Base-by-base conservation (phyloP, 2,113 vertebrate genomes). In the Clarias gariepinus region DNA sequence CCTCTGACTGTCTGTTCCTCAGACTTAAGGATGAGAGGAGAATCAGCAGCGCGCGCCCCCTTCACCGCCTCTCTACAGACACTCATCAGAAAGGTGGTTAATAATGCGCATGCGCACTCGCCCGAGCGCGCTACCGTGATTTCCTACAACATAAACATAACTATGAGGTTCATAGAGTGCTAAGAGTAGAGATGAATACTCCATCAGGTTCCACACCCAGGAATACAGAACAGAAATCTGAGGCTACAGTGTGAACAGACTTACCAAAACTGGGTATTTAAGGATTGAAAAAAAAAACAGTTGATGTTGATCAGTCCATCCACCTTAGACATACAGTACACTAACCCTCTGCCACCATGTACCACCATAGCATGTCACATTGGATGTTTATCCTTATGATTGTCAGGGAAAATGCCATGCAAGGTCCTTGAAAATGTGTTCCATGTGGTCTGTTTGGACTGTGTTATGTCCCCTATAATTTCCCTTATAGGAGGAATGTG, bases 11-110 rank as follows among this genome's bases (percentile, higher is more conserved):
- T 86, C 58, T 41, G n/a, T 19, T 60, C 23, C 36, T 15, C 86
- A 30, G 63, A 87, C 80, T 76, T 84, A 88, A 86, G 90, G 91
- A 90, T 91, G 90, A 89, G 85, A 60, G 88, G 81, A 60, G 88
- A 87, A 36, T 33, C 86, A 84, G 36, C 52, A 57, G 63, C 58
- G 83, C 85, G 82, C 86, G 84, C 88, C 77, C 88, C 89, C 66
- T 52, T 55, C 90, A 61, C 84, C 86, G 80, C 77, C 63, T 84
- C 64, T 71, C 86, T 11, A 47, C 83, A 64, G 58, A 58, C 55
- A 58, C 64, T 84, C 87, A 87, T 74, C 79, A 71, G 86, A 82
- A 84, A 53, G 83, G 53, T 66, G 61, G 21, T 74, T 7, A 7
- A 10, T 36, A 57, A 25, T 10, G 87, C 90, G 90, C 90, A 91